Conservation (phyloP, 2,797 vertebrate species). For the Mycteria americana region DNA sequence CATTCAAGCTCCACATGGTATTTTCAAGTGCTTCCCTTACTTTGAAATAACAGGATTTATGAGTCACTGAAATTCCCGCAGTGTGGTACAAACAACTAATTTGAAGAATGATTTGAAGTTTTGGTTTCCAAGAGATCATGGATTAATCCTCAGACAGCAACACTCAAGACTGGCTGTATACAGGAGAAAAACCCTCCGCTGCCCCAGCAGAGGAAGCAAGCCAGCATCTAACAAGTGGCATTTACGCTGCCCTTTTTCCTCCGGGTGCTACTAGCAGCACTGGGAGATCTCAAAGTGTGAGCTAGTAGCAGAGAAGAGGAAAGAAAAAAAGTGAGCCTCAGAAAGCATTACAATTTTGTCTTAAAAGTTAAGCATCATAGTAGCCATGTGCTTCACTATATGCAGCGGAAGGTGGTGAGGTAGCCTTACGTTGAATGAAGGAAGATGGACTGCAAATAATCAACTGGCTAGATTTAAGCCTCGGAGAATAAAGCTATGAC, state of each 20-base stretch:
- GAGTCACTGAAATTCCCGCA: conserved; percentile 29
- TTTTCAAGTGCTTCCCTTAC: background rate
- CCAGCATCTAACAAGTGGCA: background rate
- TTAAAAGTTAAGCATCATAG: background rate
- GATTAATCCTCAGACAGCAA: background rate
- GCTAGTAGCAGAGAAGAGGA: background rate
- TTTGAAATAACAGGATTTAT: conserved; percentile 46
- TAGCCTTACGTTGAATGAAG: background rate
- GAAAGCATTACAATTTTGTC: background rate
- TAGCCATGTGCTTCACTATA: background rate
- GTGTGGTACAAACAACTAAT: background rate
- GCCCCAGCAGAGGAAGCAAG: background rate
- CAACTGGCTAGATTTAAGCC: background rate
- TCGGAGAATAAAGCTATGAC: background rate
- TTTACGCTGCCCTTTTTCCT: background rate
- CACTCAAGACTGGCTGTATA: background rate
- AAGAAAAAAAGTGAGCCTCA: background rate
- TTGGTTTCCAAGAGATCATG: background rate
- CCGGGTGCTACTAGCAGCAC: background rate
- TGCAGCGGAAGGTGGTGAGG: background rate
- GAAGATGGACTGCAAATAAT: background rate
- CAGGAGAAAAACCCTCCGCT: background rate
- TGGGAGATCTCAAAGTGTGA: background rate
- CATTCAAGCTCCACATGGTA: background rate
- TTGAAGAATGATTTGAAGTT: background rate